These are phyloP conservation scores for Perca fluviatilis DNA, from an alignment of 2,113 vertebrate species.

Conservation along the genomic window DNA sequence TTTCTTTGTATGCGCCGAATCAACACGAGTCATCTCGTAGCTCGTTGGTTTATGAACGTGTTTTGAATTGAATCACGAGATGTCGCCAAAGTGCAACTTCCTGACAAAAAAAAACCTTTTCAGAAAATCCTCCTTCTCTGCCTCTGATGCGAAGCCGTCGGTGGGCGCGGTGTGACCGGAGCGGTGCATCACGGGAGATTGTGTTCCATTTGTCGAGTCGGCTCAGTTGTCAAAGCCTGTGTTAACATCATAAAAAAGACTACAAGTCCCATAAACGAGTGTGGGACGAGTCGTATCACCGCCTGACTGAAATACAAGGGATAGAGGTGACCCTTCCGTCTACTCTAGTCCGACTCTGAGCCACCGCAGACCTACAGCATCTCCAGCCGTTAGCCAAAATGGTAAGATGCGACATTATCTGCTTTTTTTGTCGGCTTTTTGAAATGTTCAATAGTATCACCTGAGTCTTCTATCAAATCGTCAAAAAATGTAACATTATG, in stretches of 20 bases:
- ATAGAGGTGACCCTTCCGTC: slow-evolving; percentile 77
- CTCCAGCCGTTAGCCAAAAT: slow-evolving; percentile 49
- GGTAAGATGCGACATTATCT: slow-evolving; percentile 61
- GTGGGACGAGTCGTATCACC: background rate
- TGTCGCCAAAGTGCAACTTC: background rate
- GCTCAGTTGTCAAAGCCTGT: rapidly evolving
- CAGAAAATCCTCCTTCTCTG: slow-evolving; percentile 17
- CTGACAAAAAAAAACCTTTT: slow-evolving; percentile 29
- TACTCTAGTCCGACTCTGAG: slow-evolving; percentile 38
- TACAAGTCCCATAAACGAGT: slow-evolving; percentile 70
- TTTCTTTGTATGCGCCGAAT: no score
- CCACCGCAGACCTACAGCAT: background rate
- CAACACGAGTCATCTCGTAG: no score
- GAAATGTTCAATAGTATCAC: rapidly evolving
- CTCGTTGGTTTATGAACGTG: no score
- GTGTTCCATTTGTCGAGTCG: background rate
- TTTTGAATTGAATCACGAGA: background rate
- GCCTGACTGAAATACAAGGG: slow-evolving; percentile 51
- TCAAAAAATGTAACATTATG: background rate
- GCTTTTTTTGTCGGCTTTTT: background rate
- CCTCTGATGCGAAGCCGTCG: background rate
- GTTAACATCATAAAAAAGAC: background rate
- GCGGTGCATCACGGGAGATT: slow-evolving; percentile 68
- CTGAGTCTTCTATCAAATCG: rapidly evolving
- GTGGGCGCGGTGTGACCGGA: slow-evolving; percentile 47